A percentile compares a stretch with the other conserved stretches of the same genome.
These are phyloP conservation scores for Salpingus planirostris DNA, from an alignment of 2,888 invertebrate genomes.

Conservation along the genomic window DNA sequence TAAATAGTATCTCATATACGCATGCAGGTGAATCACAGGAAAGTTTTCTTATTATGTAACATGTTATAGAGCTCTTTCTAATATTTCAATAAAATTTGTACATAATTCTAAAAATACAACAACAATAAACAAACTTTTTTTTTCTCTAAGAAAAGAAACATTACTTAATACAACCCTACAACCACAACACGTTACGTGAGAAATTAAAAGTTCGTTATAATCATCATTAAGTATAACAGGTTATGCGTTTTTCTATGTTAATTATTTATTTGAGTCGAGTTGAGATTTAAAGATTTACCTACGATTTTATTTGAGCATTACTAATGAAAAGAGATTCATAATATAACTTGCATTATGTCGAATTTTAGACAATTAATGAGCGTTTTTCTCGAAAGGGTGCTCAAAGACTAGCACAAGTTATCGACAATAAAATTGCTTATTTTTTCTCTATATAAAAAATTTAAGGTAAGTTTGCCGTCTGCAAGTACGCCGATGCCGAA, in stretches of 20 bases:
- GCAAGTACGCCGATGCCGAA: conserved; percentile 63
- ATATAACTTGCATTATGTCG: conserved; percentile 6
- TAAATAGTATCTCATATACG: no score
- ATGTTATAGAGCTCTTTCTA: conserved; percentile 23
- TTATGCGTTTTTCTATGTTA: conserved; percentile 12
- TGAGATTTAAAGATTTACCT: no score
- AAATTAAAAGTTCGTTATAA: conserved; percentile 8
- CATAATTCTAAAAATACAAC: conserved; percentile 22
- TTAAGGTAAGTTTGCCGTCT: conserved; percentile 36
- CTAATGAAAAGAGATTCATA: no score
- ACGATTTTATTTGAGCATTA: conserved; percentile 29
- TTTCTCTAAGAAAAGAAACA: conserved; percentile 10
- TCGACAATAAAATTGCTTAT: no score
- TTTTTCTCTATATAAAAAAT: no score
- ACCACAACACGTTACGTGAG: conserved; percentile 22
- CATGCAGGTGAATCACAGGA: no score
- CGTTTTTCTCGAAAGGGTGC: no score
- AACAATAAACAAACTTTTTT: conserved; percentile 20
- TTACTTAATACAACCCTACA: conserved; percentile 24
- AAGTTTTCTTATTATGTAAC: no score
- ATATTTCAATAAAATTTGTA: conserved; percentile 24
- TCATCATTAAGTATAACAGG: conserved; percentile 8
- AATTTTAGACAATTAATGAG: no score
- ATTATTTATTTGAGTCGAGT: conserved; percentile 4
- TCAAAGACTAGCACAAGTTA: conserved; percentile 20